phyloP scores from a whole-genome alignment of 2,113 vertebrate species.

The Syrrhaptes paradoxus region DNA sequence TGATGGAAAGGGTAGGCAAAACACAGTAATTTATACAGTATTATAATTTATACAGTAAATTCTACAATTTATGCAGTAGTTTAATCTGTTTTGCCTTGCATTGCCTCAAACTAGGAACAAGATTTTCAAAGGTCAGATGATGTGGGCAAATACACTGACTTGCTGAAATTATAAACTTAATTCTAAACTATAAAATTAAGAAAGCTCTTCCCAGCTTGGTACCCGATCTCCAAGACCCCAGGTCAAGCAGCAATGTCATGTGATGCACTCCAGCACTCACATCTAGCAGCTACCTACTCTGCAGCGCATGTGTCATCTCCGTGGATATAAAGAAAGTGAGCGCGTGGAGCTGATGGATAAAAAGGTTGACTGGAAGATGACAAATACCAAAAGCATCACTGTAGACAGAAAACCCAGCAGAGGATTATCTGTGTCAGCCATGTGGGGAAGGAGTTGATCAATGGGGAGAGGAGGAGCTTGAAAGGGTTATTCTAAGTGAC shows the following conservation, averaged over 20 bases:
- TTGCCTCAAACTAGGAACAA: neutral
- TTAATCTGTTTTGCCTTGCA: neutral
- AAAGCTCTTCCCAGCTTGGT: neutral
- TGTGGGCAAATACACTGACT: neutral
- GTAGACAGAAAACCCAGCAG: neutral
- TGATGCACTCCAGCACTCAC: neutral
- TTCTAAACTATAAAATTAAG: neutral
- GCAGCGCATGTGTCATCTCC: neutral
- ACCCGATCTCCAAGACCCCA: neutral
- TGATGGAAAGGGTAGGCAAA: neutral
- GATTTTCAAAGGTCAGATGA: neutral
- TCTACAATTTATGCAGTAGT: neutral
- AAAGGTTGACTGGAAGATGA: neutral
- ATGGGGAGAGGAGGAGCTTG: neutral
- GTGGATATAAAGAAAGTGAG: neutral
- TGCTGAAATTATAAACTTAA: neutral
- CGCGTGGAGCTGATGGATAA: neutral
- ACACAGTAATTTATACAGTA: neutral
- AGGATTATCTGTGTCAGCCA: neutral
- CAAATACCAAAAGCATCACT: neutral
- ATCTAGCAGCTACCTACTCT: neutral
- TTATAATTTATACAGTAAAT: neutral
- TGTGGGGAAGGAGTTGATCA: neutral
- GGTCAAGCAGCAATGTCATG: neutral
- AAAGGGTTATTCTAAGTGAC: neutral